These are phyloP conservation scores for Dynastes tityus DNA, from an alignment of 2,888 invertebrate species.

Conservation along the genomic window DNA sequence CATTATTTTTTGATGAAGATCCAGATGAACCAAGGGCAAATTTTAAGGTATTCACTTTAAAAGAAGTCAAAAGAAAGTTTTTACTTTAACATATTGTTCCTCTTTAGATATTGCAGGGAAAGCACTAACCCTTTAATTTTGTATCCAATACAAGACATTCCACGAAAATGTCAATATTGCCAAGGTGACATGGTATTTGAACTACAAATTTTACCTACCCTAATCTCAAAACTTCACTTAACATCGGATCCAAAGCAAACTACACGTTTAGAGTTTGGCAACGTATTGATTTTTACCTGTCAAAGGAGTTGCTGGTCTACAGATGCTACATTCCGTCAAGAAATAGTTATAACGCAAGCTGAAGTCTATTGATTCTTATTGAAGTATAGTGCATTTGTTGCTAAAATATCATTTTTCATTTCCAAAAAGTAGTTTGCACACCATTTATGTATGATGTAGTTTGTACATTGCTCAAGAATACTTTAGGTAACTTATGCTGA, in stretches of 20 bases:
- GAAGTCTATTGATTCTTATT: constrained; percentile 71
- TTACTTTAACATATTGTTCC: background rate
- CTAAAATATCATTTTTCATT: too few species aligned
- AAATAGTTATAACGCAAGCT: constrained; percentile 83
- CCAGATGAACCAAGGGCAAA: constrained; percentile 85
- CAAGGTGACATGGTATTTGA: constrained; percentile 84
- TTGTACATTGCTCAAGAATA: too few species aligned
- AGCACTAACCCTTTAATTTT: constrained; percentile 78
- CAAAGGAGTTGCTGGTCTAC: constrained; percentile 88
- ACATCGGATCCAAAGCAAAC: constrained; percentile 65
- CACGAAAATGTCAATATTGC: constrained; percentile 78
- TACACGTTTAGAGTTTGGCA: constrained; percentile 85
- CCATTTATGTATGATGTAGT: too few species aligned
- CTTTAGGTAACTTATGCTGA: too few species aligned
- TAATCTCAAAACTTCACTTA: constrained; percentile 81
- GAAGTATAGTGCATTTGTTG: too few species aligned
- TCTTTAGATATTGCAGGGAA: constrained; percentile 82
- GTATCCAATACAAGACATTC: constrained; percentile 76
- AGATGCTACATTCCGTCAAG: constrained; percentile 78
- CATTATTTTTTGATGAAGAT: constrained; percentile 84
- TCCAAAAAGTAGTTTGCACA: too few species aligned
- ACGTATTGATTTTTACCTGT: constrained; percentile 89
- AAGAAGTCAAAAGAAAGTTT: background rate
- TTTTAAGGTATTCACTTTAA: constrained; percentile 80
- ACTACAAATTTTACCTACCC: constrained; percentile 86